Evolutionary conservation across 2,113 vertebrate species (phyloP).

Genomic region (Gadus macrocephalus): DNA sequence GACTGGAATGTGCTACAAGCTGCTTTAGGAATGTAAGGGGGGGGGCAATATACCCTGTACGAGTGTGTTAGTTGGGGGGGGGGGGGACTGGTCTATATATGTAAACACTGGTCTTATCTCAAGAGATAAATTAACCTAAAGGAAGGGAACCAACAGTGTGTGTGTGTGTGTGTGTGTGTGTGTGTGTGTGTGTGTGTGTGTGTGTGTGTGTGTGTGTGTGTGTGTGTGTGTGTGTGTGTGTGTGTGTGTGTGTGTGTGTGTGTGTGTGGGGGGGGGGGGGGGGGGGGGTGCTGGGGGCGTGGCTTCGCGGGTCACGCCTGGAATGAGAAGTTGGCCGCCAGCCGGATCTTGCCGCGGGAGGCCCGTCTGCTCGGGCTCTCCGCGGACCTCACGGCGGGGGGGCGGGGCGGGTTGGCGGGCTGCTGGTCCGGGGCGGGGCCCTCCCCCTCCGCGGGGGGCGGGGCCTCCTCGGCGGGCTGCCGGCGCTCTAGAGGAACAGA

Average conservation of each 20-base stretch:
- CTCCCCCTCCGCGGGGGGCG: not conserved
- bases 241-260: not conserved
- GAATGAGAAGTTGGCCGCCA: slow-evolving; percentile 95
- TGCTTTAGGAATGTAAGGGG: not conserved
- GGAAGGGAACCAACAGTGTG: not conserved
- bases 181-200: not conserved
- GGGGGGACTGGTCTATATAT: too few species aligned
- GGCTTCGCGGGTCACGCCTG: slow-evolving; percentile 73
- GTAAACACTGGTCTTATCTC: slow-evolving; percentile 24
- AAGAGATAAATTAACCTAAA: slow-evolving; percentile 41
- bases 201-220: not conserved
- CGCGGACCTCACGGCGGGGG: slow-evolving; percentile 2
- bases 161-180: not conserved
- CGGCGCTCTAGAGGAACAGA: slow-evolving; percentile 36
- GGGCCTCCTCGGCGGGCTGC: not conserved
- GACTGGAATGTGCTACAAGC: slow-evolving; percentile 14
- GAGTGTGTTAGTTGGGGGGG: too few species aligned
- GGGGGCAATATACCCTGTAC: not conserved
- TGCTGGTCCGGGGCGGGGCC: not conserved
- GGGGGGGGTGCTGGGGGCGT: not conserved
- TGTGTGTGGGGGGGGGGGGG: too few species aligned
- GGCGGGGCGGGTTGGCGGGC: slow-evolving; percentile 8
- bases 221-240: slow-evolving; percentile 9
- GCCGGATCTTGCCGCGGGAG: slow-evolving; percentile 83
- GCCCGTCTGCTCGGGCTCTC: slow-evolving; percentile 87